Evolutionary conservation across 2,888 invertebrate species (phyloP).

Genomic region (Idaea straminata): DNA sequence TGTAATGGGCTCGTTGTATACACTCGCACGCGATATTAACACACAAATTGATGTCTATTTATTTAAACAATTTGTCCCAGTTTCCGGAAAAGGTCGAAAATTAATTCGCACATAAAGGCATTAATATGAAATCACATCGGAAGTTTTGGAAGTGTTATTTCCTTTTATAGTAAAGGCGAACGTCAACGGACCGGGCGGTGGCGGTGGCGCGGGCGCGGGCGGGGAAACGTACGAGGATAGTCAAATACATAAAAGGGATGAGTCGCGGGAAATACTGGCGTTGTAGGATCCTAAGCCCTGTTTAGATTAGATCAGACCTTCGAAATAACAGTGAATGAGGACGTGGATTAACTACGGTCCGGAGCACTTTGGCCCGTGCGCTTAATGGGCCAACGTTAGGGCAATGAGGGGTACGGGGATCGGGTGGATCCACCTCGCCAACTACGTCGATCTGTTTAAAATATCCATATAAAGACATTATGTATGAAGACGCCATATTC

Average conservation of each 20-base stretch:
- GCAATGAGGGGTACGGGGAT: conserved; percentile 72
- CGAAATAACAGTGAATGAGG: conserved; percentile 81
- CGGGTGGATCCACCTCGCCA: conserved; percentile 37
- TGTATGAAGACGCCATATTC: conserved; percentile 3
- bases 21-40: neutral
- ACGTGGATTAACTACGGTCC: conserved; percentile 80
- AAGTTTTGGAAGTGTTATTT: conserved; percentile 73
- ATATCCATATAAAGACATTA: conserved; percentile 19
- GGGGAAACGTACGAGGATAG: conserved; percentile 63
- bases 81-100: conserved; percentile 38
- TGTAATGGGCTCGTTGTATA: conserved; percentile 1
- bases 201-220: conserved; percentile 18
- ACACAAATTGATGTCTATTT: conserved; percentile 5
- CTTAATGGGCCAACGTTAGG: conserved; percentile 77
- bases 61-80: conserved; percentile 34
- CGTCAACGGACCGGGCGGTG: conserved; percentile 48
- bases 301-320: conserved; percentile 81
- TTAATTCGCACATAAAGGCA: conserved; percentile 60
- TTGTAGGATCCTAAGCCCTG: conserved; percentile 78
- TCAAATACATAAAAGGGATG: conserved; percentile 78
- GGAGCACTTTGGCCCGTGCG: conserved; percentile 76
- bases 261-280: conserved; percentile 75
- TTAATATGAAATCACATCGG: conserved; percentile 60
- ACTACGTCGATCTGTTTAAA: conserved; percentile 16
- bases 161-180: conserved; percentile 69